phyloP scores from a whole-genome alignment of 1,140 invertebrate species.

The Piezodorus guildinii region DNA sequence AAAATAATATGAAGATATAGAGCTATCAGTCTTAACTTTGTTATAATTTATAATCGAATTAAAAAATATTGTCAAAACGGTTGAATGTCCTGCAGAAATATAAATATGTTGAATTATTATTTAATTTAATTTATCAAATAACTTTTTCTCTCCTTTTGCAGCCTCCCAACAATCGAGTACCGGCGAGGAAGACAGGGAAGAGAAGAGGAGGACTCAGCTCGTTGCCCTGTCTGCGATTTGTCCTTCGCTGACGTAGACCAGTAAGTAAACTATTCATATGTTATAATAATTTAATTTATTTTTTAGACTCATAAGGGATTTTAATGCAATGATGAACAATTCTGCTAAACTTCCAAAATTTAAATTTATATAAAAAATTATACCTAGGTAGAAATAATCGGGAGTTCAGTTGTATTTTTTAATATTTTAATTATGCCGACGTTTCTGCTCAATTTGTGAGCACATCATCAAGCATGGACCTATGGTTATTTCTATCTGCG shows the following conservation, averaged over 20 bases:
- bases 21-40: no score
- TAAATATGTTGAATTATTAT: no score
- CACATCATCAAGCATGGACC: no score
- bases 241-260: conserved; percentile 54
- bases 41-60: no score
- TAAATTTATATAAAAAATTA: not conserved
- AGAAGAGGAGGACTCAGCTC: conserved; percentile 38
- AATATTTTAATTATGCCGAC: no score
- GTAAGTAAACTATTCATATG: conserved; percentile 41
- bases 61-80: no score
- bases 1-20: no score
- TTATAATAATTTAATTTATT: conserved; percentile 10
- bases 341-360: not conserved
- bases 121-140: no score
- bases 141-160: conserved; percentile 35
- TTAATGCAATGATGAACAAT: not conserved
- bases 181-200: conserved; percentile 43
- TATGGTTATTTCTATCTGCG: no score
- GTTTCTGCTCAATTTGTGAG: no score
- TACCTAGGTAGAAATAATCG: not conserved
- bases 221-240: conserved; percentile 58
- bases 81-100: no score
- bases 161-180: conserved; percentile 46
- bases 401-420: no score
- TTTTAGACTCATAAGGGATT: not conserved